Conservation (phyloP, 2,888 invertebrate genomes). For the Caenorhabditis sp. region DNA sequence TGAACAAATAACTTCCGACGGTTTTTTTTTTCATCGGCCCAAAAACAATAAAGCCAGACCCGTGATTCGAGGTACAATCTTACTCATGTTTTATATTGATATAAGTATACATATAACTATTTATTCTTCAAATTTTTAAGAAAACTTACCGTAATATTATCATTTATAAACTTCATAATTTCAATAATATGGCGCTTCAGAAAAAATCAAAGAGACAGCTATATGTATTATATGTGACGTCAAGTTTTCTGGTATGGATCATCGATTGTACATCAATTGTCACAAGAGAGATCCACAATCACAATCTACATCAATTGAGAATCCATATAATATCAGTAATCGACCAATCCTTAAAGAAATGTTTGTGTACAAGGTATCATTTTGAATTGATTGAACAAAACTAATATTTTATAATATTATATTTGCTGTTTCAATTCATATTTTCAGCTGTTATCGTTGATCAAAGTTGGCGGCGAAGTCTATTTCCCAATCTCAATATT, state of each 20-base stretch:
- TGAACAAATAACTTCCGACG: too few species aligned
- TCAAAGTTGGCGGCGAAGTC: slow-evolving; percentile 27
- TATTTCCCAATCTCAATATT: slow-evolving; percentile 21
- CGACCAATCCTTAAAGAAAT: slow-evolving; percentile 23
- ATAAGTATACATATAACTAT: too few species aligned
- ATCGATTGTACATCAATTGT: slow-evolving; percentile 17
- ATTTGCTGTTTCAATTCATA: slow-evolving; percentile 16
- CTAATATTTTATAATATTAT: slow-evolving; percentile 23
- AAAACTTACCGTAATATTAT: too few species aligned
- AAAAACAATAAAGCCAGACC: too few species aligned
- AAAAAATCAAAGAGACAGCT: slow-evolving; percentile 27
- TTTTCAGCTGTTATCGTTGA: slow-evolving; percentile 26
- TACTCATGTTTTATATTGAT: too few species aligned
- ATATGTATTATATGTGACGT: slow-evolving; percentile 25
- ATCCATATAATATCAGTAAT: slow-evolving; percentile 19
- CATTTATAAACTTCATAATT: too few species aligned
- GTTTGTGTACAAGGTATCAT: slow-evolving; percentile 24
- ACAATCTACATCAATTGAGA: slow-evolving; percentile 23
- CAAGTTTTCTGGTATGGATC: slow-evolving; percentile 25
- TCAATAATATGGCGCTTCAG: slow-evolving; percentile 30
- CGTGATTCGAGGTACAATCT: too few species aligned
- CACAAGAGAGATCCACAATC: slow-evolving; percentile 19
- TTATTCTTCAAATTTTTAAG: too few species aligned
- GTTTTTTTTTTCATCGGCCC: too few species aligned
- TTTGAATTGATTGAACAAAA: slow-evolving; percentile 31